Evolutionary conservation across 2,888 invertebrate genomes (phyloP).

Genomic region (Nomada hirtipes): DNA sequence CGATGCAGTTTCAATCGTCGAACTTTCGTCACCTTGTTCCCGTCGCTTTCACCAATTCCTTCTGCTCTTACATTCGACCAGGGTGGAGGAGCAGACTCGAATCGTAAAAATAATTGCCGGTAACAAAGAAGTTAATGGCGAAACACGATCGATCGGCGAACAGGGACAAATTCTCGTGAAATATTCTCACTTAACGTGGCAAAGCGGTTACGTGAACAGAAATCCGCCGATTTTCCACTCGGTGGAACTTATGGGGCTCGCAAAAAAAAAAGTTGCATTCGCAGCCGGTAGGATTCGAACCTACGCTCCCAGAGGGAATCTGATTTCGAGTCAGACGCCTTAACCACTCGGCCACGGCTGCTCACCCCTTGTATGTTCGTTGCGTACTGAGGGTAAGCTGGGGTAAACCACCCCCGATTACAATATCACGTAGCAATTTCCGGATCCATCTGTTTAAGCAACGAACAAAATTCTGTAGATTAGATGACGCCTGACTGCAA

Average conservation of each 20-base stretch:
- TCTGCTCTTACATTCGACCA: constrained; percentile 17
- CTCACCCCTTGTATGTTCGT: constrained; percentile 76
- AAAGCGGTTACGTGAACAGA: not conserved
- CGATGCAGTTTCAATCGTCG: constrained; percentile 6
- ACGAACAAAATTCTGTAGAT: not conserved
- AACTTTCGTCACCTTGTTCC: constrained; percentile 1
- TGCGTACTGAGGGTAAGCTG: constrained; percentile 43
- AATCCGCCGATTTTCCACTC: not conserved
- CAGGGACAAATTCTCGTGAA: not conserved
- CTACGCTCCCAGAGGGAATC: constrained; percentile 96
- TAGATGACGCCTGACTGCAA: not conserved
- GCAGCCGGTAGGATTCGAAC: constrained; percentile 96
- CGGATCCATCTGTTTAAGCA: not conserved
- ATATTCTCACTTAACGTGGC: not conserved
- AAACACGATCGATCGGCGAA: not conserved
- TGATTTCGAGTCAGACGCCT: constrained; percentile 96
- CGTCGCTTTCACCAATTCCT: constrained; percentile 31
- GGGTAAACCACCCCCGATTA: constrained; percentile 36
- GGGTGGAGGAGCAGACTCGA: not conserved
- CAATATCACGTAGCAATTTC: not conserved
- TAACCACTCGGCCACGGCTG: constrained; percentile 95
- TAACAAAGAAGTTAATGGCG: constrained; percentile 11
- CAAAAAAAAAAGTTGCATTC: constrained; percentile 85
- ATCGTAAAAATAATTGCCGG: constrained; percentile 12
- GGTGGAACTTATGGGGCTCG: not conserved